Evolutionary conservation across 2,888 invertebrate species (phyloP), one percentile per base, ranked within the genome.

Genomic region (Oscheius myriophilus): DNA sequence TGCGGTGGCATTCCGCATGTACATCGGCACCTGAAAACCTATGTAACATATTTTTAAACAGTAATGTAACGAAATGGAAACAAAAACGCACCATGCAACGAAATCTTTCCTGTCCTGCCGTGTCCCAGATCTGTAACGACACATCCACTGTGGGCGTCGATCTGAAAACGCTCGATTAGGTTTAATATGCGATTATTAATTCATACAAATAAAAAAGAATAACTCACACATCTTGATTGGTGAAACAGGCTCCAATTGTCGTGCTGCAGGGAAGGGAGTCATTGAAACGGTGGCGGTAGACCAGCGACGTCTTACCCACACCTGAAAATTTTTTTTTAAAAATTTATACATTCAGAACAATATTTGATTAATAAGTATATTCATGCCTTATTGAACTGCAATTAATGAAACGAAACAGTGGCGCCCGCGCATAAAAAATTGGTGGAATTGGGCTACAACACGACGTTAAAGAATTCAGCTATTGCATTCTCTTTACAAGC

Each of bases 1-100:
- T 0, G 82, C 82, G 18, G 73, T 74, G 16, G 82, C 81, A 49
- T 81, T 82, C 39, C 82, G 68, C 78, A 82, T 79, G 61, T 83
- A 82, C 83, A 83, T 81, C 41, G 83, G 82, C 26, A n/a, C n/a
- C n/a, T n/a, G n/a, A n/a, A n/a, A n/a, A n/a, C n/a, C 75, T 71
- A 74, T 75, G 45, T 25, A 71, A 71, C 18, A 14, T 3, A 39
- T 18, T 16, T 43, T 14, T 21, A 21, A 9, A 42, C n/a, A 2
- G 12, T 43, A 14, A 43, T 43, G 16, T 43, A 43, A 16, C 45
- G 16, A 43, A 43, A 12, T 43, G 45, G 12, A 43, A 43, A 18
- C 14, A 33, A 46, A 59, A 14, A n/a, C n/a, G n/a, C n/a, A 81
- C 82, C 83, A 83, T 83, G 67, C 83, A 82, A 39, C 80, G 73